Evolutionary conservation across 2,113 vertebrate genomes (phyloP).

Genomic region (Perca fluviatilis): DNA sequence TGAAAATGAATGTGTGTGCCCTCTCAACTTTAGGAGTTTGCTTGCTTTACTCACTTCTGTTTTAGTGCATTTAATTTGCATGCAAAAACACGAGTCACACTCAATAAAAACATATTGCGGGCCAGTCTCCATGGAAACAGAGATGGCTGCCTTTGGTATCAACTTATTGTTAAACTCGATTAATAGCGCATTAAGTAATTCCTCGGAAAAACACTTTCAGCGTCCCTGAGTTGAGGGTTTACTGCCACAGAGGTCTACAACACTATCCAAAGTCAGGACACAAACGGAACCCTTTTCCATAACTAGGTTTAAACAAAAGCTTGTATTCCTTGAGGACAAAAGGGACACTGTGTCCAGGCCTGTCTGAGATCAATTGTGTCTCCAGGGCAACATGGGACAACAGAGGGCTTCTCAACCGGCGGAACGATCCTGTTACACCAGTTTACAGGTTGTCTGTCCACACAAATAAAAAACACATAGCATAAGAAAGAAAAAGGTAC

Average conservation of each 20-base stretch:
- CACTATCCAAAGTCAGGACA: conserved; percentile 5
- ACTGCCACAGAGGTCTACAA: background rate
- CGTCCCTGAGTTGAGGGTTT: background rate
- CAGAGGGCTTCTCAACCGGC: conserved; percentile 26
- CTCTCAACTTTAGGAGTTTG: no score
- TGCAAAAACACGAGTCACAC: conserved; percentile 36
- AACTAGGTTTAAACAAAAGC: conserved; percentile 27
- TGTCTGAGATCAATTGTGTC: conserved; percentile 25
- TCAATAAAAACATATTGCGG: conserved; percentile 35
- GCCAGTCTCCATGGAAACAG: conserved; percentile 44
- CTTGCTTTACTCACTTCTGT: no score
- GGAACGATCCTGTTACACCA: conserved; percentile 60
- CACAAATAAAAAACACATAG: background rate
- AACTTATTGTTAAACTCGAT: conserved; percentile 17
- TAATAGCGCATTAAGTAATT: conserved; percentile 7
- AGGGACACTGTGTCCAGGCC: background rate
- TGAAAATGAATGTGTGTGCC: no score
- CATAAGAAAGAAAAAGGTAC: background rate
- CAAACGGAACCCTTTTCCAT: conserved; percentile 1
- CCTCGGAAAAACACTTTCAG: background rate
- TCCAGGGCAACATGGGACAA: conserved; percentile 64
- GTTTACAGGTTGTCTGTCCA: background rate
- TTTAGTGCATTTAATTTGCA: no score
- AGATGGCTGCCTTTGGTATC: conserved; percentile 15
- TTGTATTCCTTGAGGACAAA: conserved; percentile 8